Evolutionary conservation across 2,113 vertebrate species (phyloP).

Genomic region (Agapornis roseicollis): DNA sequence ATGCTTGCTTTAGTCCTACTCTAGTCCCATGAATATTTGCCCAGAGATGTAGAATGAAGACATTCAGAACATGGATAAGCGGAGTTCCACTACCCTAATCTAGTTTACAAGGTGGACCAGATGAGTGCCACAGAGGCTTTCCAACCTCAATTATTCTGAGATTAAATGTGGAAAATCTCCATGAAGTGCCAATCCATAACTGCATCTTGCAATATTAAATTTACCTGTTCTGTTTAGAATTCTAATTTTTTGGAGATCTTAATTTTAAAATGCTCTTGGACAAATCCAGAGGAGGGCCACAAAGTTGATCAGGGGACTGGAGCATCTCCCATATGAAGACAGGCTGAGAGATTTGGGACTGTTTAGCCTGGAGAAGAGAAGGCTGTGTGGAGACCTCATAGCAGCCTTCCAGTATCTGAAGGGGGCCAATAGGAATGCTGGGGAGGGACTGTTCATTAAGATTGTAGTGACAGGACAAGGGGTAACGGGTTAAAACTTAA

Average conservation of each 20-base stretch:
- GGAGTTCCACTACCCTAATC: neutral
- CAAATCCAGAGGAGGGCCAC: too few relatives aligned
- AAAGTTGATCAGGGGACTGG: too few relatives aligned
- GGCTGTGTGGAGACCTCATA: too few relatives aligned
- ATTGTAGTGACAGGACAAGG: too few relatives aligned
- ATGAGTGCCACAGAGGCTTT: neutral
- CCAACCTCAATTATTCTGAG: neutral
- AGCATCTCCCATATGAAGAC: too few relatives aligned
- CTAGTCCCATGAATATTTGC: neutral
- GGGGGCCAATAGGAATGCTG: too few relatives aligned
- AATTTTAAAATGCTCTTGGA: neutral
- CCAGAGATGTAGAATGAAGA: neutral
- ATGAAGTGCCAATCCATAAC: neutral
- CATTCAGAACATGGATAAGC: neutral
- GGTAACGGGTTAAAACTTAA: too few relatives aligned
- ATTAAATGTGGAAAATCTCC: neutral
- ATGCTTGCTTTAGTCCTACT: accelerated
- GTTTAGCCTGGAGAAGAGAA: too few relatives aligned
- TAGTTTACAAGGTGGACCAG: neutral
- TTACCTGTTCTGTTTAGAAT: neutral
- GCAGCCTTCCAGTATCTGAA: too few relatives aligned
- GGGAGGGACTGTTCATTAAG: too few relatives aligned
- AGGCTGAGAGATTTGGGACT: too few relatives aligned
- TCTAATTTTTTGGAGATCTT: neutral
- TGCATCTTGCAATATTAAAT: neutral